These are phyloP conservation scores for Verasper variegatus DNA, from an alignment of 2,113 vertebrate genomes.

Conservation along the genomic window DNA sequence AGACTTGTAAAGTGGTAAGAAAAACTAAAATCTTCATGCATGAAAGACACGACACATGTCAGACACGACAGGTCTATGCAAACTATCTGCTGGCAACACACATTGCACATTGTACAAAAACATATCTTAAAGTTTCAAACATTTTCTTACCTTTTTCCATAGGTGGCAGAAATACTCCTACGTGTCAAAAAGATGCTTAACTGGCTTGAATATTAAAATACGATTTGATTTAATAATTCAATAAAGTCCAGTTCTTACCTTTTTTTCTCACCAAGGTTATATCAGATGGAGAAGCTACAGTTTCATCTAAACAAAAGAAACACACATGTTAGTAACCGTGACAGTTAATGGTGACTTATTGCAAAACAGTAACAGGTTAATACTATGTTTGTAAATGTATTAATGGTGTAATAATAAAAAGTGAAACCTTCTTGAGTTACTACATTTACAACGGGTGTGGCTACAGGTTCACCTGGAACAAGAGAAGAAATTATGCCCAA, in stretches of 20 bases:
- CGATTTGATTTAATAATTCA: not conserved
- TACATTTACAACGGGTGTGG: conserved; percentile 44
- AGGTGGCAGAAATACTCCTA: conserved; percentile 82
- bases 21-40: conserved; percentile 47
- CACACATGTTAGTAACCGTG: not conserved
- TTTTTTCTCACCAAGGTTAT: conserved; percentile 71
- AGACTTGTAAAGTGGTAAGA: conserved; percentile 1
- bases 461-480: conserved; percentile 56
- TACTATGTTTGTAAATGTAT: not conserved
- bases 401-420: conserved; percentile 13
- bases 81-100: conserved; percentile 25
- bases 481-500: not conserved
- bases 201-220: not conserved
- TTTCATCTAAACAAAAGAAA: conserved; percentile 59
- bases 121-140: not conserved
- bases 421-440: conserved; percentile 67
- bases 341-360: not conserved
- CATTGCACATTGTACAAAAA: not conserved
- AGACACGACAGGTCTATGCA: conserved; percentile 19
- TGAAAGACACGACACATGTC: not conserved
- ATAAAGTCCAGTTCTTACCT: conserved; percentile 64
- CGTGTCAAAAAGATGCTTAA: not conserved
- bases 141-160: conserved; percentile 78
- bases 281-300: conserved; percentile 44
- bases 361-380: not conserved